phyloP scores from a whole-genome alignment of 2,113 vertebrate genomes.

The Synodontis membranacea region DNA sequence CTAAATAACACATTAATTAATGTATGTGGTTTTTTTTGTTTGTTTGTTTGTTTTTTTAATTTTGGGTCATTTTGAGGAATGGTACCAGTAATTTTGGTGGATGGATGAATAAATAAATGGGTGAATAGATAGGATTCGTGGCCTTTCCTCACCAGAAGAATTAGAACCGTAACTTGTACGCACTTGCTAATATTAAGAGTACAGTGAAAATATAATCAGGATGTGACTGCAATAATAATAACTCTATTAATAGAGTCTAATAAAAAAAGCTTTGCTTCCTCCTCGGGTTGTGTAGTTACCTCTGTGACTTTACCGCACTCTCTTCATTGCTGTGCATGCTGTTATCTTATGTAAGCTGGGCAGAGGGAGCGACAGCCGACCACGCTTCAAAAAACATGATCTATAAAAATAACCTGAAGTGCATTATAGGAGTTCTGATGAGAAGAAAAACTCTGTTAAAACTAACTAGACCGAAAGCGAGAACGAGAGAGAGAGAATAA shows the following conservation, averaged over 20 bases:
- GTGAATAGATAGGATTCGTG: neutral
- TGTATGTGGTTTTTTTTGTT: neutral
- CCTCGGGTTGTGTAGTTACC: slow-evolving; percentile 35
- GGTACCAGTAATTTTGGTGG: neutral
- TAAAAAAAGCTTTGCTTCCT: slow-evolving; percentile 26
- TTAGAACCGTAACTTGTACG: neutral
- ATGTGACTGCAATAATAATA: slow-evolving; percentile 15
- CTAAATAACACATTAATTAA: neutral
- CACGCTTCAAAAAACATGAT: slow-evolving; percentile 47
- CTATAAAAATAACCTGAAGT: slow-evolving; percentile 52
- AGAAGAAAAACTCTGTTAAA: slow-evolving; percentile 46
- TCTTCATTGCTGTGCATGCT: slow-evolving; percentile 31
- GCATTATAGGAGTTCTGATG: slow-evolving; percentile 44
- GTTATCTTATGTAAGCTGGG: slow-evolving; percentile 39
- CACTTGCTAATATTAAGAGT: neutral
- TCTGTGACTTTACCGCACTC: slow-evolving; percentile 39
- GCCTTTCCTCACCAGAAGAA: neutral
- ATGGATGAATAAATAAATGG: neutral
- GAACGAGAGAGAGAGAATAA: slow-evolving; percentile 47
- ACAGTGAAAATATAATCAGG: neutral
- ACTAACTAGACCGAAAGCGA: slow-evolving; percentile 41
- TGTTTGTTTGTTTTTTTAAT: neutral
- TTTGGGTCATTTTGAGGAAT: neutral
- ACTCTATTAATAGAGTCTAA: slow-evolving; percentile 28
- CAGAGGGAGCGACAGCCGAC: slow-evolving; percentile 36